Evolutionary conservation across 2,888 invertebrate genomes (phyloP), one percentile per base, ranked within the genome.

Genomic region (Dolichopus griseipennis): DNA sequence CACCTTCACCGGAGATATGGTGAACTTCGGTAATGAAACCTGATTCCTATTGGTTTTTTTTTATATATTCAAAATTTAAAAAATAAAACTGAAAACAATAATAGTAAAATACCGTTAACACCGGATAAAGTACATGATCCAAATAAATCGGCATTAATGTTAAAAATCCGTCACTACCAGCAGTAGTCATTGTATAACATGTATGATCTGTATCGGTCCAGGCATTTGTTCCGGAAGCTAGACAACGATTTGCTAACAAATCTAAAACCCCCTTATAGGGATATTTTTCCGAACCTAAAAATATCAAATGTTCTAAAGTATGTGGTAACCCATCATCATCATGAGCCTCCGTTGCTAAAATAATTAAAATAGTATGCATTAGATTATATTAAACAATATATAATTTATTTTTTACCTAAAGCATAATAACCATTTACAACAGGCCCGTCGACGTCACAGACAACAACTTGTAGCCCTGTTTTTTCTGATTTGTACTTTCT

Each of bases 291-390:
- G 94, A 95, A 0, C 95, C 96, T 78, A 95, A 83, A 80, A 96
- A 96, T 66, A 96, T 88, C 15, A 96, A 85, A 83, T 96, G 95
- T 76, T 96, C 95, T 79, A 96, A 82, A 0, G 95, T 95, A 78
- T 96, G 95, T 0, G 96, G 95, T 68, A 96, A 80, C 3, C 96
- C 96, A 83, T 95, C 95, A 80, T 95, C 93, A 78, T 93, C 93
- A 75, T 90, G 88, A 0, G 95, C 91, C 83, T 95, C 94, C 7
- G 96, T 96, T 10, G 92, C 95, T 95, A 77, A 18, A 33, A 33
- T 33, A 2, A n/a, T 20, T 21, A 27, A 64, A 64, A 27, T 65
- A 34, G 18, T 61, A 22, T 64, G 66, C 22, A 52, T 34, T 8
- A 37, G n/a, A 61, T 15, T 5, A 65, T 61, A 27, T 71, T 33